A percentile compares a stretch with the other conserved stretches of the same genome.
phyloP scores from a whole-genome alignment of 2,888 invertebrate genomes.

The Epinotia bilunana region DNA sequence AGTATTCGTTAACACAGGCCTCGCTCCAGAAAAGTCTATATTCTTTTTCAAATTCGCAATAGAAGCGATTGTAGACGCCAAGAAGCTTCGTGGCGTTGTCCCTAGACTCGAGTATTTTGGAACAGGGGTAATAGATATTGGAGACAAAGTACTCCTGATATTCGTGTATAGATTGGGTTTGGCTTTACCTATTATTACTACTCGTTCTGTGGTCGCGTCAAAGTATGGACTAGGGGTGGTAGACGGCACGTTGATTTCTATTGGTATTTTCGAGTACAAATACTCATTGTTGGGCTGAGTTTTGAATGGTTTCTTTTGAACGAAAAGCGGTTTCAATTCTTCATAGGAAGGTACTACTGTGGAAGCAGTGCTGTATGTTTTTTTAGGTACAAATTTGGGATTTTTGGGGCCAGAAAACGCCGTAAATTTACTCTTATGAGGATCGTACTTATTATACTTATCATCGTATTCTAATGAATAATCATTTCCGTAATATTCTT shows the following conservation, averaged over 20 bases:
- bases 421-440: slow-evolving; percentile 66
- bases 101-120: slow-evolving; percentile 41
- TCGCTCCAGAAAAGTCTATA: slow-evolving; percentile 57
- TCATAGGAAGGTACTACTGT: slow-evolving; percentile 56
- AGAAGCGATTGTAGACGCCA: slow-evolving; percentile 61
- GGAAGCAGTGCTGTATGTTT: slow-evolving; percentile 44
- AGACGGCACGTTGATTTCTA: slow-evolving; percentile 59
- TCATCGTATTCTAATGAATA: slow-evolving; percentile 65
- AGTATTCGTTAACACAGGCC: slow-evolving; percentile 65
- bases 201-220: slow-evolving; percentile 59
- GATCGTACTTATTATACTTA: slow-evolving; percentile 59
- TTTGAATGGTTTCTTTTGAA: slow-evolving; percentile 55
- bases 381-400: slow-evolving; percentile 45
- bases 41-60: slow-evolving; percentile 68
- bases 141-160: slow-evolving; percentile 55
- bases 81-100: slow-evolving; percentile 47
- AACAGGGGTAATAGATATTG: slow-evolving; percentile 49
- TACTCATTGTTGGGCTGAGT: slow-evolving; percentile 49
- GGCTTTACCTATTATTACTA: slow-evolving; percentile 62
- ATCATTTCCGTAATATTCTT: slow-evolving; percentile 69
- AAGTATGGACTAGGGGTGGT: slow-evolving; percentile 53
- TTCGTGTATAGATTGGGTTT: slow-evolving; percentile 65
- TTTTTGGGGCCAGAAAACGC: slow-evolving; percentile 50
- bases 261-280: slow-evolving; percentile 50
- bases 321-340: slow-evolving; percentile 65